Conservation (phyloP, 2,113 vertebrate genomes). For the Sylvia atricapilla region DNA sequence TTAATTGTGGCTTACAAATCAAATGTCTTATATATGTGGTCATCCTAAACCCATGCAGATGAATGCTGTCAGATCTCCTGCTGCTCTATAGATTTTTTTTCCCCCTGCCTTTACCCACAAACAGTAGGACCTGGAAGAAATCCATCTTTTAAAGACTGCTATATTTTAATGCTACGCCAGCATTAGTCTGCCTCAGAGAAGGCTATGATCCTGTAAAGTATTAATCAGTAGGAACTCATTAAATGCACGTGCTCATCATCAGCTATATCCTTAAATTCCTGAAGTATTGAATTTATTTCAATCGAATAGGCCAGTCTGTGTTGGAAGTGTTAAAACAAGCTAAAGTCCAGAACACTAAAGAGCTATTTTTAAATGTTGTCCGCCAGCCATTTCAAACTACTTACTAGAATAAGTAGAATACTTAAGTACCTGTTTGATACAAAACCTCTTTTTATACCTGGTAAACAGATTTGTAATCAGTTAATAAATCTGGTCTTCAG, state of each 20-base stretch:
- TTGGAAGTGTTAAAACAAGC: background rate
- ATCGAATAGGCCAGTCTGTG: background rate
- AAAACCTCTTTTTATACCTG: background rate
- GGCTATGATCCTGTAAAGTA: background rate
- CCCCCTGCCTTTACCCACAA: background rate
- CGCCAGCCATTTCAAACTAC: background rate
- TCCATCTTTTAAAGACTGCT: background rate
- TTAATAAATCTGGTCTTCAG: background rate
- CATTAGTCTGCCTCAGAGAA: background rate
- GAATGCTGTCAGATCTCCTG: slow-evolving; percentile 1
- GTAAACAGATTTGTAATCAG: background rate
- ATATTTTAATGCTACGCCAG: background rate
- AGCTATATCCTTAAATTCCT: background rate
- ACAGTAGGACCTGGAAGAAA: slow-evolving; percentile 5
- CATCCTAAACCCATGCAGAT: background rate
- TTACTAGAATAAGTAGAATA: background rate
- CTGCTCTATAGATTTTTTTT: background rate
- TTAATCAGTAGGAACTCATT: background rate
- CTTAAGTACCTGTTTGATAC: background rate
- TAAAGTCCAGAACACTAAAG: background rate
- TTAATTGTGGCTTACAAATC: slow-evolving; percentile 52
- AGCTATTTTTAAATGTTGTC: background rate
- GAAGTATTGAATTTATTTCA: background rate
- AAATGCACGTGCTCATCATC: background rate
- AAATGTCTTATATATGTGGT: slow-evolving; percentile 35